Evolutionary conservation across 2,797 vertebrate species (phyloP), one percentile per base, ranked within the genome.

Genomic region (Melanotaenia parkinsoni): DNA sequence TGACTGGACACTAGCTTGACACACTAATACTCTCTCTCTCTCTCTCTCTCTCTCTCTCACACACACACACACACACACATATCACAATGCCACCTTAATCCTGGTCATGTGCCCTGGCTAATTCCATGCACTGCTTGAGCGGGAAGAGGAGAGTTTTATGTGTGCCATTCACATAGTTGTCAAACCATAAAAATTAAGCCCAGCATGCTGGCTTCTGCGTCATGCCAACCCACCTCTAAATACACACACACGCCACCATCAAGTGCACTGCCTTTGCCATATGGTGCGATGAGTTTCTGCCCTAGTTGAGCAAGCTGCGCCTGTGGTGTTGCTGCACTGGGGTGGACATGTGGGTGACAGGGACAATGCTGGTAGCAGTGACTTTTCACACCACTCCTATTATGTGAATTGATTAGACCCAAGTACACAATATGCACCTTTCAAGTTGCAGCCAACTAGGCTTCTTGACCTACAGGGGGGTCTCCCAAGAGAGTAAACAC

Each of bases 51-150:
- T 37, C 33, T 35, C 33, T 35, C 30, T 4, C 64, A 64, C 61
- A 58, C 54, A 70, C 33, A 14, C 43, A 51, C 60, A 56, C 66
- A 63, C 43, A 45, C 65, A 60, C 43, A 32, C 51, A 30, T 26
- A 63, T 35, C 28, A 56, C 68, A 84, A 76, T 71, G 74, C 70
- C 58, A 81, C 77, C 84, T 84, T 89, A 82, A 91, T 89, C 90
- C 88, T 7, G 80, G 90, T 91, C 89, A 91, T 86, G 89, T n/a
- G 64, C 85, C 65, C 20, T 67, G 85, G 81, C 85, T 91, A 84
- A 89, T 75, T 63, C 84, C 66, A 47, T 76, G 67, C 54, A 40
- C 68, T 70, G 65, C 56, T 18, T 75, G 73, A 88, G 82, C 28
- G 76, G 84, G 87, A 84, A 90, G 84, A 50, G 56, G 70, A 79